Conservation (phyloP, 2,888 invertebrate species). For the Itoplectis maculator region DNA sequence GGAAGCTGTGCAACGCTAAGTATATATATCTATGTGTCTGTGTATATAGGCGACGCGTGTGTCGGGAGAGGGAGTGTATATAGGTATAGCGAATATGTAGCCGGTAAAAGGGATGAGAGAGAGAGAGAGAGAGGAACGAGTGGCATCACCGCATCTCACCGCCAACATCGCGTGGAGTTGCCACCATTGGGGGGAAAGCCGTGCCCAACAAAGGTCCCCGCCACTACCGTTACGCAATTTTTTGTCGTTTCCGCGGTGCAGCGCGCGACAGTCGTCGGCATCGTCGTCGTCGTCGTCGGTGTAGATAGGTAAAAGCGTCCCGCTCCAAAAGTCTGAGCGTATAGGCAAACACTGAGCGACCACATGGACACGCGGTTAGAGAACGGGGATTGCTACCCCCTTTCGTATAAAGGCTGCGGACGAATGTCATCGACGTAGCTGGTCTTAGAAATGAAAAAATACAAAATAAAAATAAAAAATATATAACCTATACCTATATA, state of each 20-base stretch:
- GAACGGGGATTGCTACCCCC: not conserved
- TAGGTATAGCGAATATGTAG: conserved; percentile 2
- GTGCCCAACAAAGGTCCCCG: conserved; percentile 51
- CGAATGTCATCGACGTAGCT: not conserved
- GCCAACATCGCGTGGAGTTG: conserved; percentile 6
- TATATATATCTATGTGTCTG: not conserved
- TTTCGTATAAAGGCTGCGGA: conserved; percentile 2
- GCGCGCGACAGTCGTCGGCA: not conserved
- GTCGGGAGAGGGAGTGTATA: not conserved
- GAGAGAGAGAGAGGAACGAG: conserved; percentile 31
- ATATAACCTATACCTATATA: too few species aligned
- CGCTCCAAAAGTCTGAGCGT: conserved; percentile 15
- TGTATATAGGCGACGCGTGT: not conserved
- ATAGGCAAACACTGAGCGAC: not conserved
- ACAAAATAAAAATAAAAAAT: too few species aligned
- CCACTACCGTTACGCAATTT: conserved; percentile 76
- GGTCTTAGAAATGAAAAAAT: not conserved
- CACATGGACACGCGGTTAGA: not conserved
- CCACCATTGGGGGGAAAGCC: conserved; percentile 61
- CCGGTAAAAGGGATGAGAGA: conserved; percentile 24
- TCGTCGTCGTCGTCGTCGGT: too few species aligned
- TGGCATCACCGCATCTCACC: conserved; percentile 4
- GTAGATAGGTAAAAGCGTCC: conserved; percentile 17
- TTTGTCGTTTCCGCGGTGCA: conserved; percentile 65
- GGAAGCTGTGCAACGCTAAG: conserved; percentile 1